Evolutionary conservation across 2,113 vertebrate species (phyloP), one percentile per base, ranked within the genome.

Genomic region (Pedionomus torquatus): DNA sequence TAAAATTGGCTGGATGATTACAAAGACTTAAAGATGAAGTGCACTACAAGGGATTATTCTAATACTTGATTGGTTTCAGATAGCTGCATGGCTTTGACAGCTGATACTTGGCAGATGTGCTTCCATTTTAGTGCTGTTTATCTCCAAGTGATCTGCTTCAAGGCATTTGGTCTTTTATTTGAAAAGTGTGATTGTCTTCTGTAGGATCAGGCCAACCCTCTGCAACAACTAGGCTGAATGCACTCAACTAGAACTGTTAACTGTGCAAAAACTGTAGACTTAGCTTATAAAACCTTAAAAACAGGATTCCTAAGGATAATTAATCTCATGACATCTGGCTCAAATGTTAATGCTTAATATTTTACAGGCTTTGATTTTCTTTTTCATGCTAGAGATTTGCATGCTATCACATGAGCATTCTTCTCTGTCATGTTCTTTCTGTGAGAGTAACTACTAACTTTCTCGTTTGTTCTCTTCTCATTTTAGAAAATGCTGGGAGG

Each of bases 31-130:
- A 90, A 93, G 85, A 92, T 89, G 92, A 95, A 96, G 90, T 87
- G 87, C 72, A 94, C 81, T 94, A 77, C 87, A 89, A 83, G 1
- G 2, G 90, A 97, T 97, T 95, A 97, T 75, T 95, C 84, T 83
- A 93, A 93, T 71, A 91, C 80, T 94, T 90, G 93, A 96, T 96
- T 96, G 92, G 90, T 97, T 95, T 97, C 83, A 94, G 94, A 96
- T 51, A 94, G 93, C 90, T 96, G 70, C 72, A 91, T 87, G 92
- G 93, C 86, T 96, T 90, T 89, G 88, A 89, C 89, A 94, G 87
- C 86, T 96, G 93, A 94, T 84, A 91, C 76, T 94, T 91, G 94
- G 78, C 96, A 97, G 87, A 97, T 96, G 97, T 92, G 82, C 72
- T 95, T 89, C 92, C 94, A 93, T 93, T 97, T 94, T 96, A 97